Percentiles rank a stretch among this genome's conserved stretches.
These are phyloP conservation scores for Rhodinocichla rosea DNA, from an alignment of 2,113 vertebrate species.

Conservation along the genomic window DNA sequence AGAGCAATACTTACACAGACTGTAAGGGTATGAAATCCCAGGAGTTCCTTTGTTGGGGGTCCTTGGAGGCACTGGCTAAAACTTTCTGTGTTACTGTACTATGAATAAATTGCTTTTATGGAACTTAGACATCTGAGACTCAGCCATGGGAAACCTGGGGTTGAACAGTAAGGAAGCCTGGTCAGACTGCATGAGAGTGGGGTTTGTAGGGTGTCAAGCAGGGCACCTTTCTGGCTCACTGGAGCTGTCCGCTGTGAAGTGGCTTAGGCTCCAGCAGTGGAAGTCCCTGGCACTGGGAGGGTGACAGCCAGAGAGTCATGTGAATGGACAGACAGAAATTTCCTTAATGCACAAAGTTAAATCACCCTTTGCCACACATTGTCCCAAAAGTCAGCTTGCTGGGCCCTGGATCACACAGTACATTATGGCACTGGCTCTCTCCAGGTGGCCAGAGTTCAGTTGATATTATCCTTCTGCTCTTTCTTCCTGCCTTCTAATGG, in stretches of 20 bases:
- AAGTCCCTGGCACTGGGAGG: neutral
- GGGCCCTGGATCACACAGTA: neutral
- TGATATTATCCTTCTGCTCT: neutral
- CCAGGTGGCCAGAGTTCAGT: rapidly evolving
- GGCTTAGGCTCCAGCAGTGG: neutral
- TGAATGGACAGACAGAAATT: neutral
- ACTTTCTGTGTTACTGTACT: neutral
- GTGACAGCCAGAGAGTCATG: neutral
- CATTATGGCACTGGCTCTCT: neutral
- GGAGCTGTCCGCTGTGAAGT: rapidly evolving
- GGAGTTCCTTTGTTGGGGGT: neutral
- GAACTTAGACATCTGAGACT: neutral
- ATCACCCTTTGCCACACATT: neutral
- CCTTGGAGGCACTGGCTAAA: neutral
- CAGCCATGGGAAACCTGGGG: neutral
- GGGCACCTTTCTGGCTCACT: neutral
- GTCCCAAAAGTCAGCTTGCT: neutral
- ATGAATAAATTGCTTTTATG: neutral
- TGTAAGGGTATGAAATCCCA: neutral
- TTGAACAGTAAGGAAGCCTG: neutral
- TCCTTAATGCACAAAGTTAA: neutral
- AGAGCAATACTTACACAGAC: neutral
- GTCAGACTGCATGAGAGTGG: neutral
- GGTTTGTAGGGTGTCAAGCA: neutral
- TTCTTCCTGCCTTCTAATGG: neutral